Conservation (phyloP, 2,888 invertebrate genomes). For the Polymixis flavicincta region DNA sequence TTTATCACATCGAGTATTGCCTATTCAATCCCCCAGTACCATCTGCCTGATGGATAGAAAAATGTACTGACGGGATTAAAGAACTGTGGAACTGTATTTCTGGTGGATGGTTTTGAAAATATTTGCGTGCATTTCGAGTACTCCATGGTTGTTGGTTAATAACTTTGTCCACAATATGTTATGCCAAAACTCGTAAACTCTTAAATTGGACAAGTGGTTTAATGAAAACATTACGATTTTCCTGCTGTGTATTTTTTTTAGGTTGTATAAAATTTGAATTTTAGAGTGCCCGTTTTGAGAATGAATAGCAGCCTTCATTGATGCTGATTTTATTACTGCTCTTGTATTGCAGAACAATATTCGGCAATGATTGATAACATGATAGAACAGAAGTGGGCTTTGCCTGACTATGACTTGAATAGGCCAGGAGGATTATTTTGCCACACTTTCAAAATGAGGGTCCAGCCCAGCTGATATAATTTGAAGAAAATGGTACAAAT, state of each 20-base stretch:
- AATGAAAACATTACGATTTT: background rate
- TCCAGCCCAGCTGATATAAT: background rate
- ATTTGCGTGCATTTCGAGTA: background rate
- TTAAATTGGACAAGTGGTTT: background rate
- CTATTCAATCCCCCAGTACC: conserved; percentile 87
- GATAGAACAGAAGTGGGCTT: background rate
- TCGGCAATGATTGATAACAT: background rate
- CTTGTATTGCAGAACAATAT: background rate
- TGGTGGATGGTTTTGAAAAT: conserved; percentile 43
- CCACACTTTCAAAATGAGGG: background rate
- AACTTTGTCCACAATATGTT: background rate
- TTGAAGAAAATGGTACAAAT: background rate
- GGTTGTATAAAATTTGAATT: background rate
- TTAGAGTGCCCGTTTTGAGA: background rate
- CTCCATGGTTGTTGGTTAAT: background rate
- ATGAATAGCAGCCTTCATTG: background rate
- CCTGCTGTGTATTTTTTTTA: background rate
- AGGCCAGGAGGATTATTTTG: background rate
- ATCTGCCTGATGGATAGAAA: conserved; percentile 81
- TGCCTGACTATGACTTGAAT: background rate
- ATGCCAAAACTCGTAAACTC: background rate
- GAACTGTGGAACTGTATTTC: conserved; percentile 46
- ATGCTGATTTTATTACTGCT: background rate
- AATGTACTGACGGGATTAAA: conserved; percentile 52
- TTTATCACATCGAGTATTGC: conserved; percentile 88